Evolutionary conservation across 2,888 invertebrate species (phyloP), one percentile per base, ranked within the genome.

Genomic region (Pammene aurita): DNA sequence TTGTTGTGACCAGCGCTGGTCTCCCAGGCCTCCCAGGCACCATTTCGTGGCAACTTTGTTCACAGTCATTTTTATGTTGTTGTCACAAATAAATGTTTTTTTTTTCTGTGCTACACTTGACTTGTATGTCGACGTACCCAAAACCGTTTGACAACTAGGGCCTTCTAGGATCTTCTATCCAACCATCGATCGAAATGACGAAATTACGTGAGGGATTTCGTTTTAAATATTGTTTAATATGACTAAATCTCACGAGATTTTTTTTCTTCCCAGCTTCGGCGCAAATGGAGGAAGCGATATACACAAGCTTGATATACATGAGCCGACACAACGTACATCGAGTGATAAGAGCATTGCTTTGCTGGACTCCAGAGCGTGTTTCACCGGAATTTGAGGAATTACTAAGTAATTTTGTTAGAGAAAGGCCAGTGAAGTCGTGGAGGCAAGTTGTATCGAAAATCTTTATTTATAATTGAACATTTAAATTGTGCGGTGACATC

Each of bases 241-340:
- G 26, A 26, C 26, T 2, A 26, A 4, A 4, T 26, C 7, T 38
- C 38, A 38, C 9, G 7, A 9, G 9, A 5, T 35, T 72, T 58
- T 50, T 26, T 50, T 18, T 10, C 64, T 89, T 88, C 88, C 66
- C 79, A 93, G 93, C 80, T 38, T 79, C 86, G 1, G 79, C 74
- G 16, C 67, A 76, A 64, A 80, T 88, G 72, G 80, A 87, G 73
- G 92, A 93, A 79, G 90, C 90, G 0, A 83, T 88, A 34, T 76
- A 87, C 26, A 80, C 77, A 2, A 90, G 90, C 78, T 77, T 93
- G 63, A 77, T 90, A 61, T 84, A 78, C 60, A 82, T 92, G 77
- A 83, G 81, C 66, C 86, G 82, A 72, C 86, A 89, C 72, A 84
- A 85, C 70, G 80, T 78, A 48, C 71, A 74, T 5, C 74, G 82